Percentiles rank a stretch among this genome's conserved stretches.
Conservation (phyloP, 2,888 invertebrate species). For the Mesorhabditis spiculigera region DNA sequence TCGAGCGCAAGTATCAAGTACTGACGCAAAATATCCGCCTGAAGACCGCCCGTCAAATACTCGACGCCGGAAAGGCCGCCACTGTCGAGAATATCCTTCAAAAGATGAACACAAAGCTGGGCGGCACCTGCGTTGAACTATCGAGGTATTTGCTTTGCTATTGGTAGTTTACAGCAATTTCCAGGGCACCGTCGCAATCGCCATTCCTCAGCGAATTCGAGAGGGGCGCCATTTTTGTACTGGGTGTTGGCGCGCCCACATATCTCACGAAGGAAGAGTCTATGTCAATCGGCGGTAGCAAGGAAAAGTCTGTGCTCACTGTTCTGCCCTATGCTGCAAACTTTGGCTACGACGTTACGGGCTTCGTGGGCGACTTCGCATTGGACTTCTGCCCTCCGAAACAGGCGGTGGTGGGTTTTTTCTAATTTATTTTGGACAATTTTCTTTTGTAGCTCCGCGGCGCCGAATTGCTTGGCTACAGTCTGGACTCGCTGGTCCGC, state of each 20-base stretch:
- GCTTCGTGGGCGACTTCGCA: slow-evolving; percentile 24
- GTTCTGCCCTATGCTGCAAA: slow-evolving; percentile 27
- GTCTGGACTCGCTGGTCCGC: too few relatives aligned
- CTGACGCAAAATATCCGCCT: slow-evolving; percentile 6
- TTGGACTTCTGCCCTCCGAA: too few relatives aligned
- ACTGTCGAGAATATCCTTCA: slow-evolving; percentile 45
- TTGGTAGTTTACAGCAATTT: too few relatives aligned
- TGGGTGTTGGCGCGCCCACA: neutral
- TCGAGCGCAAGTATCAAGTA: slow-evolving; percentile 4
- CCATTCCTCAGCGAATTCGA: neutral
- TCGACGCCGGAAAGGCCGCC: slow-evolving; percentile 16
- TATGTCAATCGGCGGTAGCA: neutral
- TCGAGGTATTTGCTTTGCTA: neutral
- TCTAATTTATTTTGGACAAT: too few relatives aligned
- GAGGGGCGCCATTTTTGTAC: neutral
- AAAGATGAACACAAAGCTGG: slow-evolving; percentile 44
- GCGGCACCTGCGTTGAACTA: slow-evolving; percentile 32
- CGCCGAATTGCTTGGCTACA: too few relatives aligned
- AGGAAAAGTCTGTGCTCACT: slow-evolving; percentile 7
- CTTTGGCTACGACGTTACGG: slow-evolving; percentile 16
- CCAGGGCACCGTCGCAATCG: too few relatives aligned
- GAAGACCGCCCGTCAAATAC: slow-evolving; percentile 11
- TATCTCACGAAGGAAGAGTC: neutral
- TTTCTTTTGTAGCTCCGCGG: too few relatives aligned
- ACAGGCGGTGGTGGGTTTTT: too few relatives aligned